Evolutionary conservation across 1,140 invertebrate species (phyloP).

Genomic region (Babylonia areolata): DNA sequence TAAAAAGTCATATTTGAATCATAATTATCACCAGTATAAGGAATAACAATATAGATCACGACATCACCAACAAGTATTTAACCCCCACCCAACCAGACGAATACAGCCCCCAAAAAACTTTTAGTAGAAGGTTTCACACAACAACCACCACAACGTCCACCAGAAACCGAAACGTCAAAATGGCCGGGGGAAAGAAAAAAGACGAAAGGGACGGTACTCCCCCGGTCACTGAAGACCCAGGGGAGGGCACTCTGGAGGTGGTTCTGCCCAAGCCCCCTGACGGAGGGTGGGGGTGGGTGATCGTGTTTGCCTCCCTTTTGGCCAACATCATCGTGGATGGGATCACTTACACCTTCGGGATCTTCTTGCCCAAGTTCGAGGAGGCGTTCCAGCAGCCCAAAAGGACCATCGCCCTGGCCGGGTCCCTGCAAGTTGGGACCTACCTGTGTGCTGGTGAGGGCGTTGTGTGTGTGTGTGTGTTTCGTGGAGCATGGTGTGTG

Average conservation of each 20-base stretch:
- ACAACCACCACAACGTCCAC: neutral
- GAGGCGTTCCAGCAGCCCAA: conserved; percentile 88
- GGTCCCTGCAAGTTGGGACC: conserved; percentile 75
- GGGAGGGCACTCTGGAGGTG: conserved; percentile 42
- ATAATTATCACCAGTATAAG: too few relatives aligned
- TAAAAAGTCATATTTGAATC: too few relatives aligned
- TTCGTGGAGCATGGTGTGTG: neutral
- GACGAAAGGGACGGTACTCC: neutral
- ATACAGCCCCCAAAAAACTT: too few relatives aligned
- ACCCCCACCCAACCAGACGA: too few relatives aligned
- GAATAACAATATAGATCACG: too few relatives aligned
- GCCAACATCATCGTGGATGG: conserved; percentile 96
- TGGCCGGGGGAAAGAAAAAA: neutral
- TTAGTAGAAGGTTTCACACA: too few relatives aligned
- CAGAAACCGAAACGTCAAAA: neutral
- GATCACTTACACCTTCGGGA: conserved; percentile 94
- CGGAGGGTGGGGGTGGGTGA: conserved; percentile 88
- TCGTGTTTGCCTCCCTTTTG: conserved; percentile 88
- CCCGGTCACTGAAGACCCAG: neutral
- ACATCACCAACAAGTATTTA: too few relatives aligned
- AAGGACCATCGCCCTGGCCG: conserved; percentile 92
- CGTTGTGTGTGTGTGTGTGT: neutral
- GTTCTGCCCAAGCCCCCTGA: conserved; percentile 81
- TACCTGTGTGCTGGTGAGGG: conserved; percentile 71
- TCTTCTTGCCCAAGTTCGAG: conserved; percentile 91